Evolutionary conservation across 1,140 invertebrate genomes (phyloP), one percentile per base, ranked within the genome.

Genomic region (Meloidogyne floridensis): DNA sequence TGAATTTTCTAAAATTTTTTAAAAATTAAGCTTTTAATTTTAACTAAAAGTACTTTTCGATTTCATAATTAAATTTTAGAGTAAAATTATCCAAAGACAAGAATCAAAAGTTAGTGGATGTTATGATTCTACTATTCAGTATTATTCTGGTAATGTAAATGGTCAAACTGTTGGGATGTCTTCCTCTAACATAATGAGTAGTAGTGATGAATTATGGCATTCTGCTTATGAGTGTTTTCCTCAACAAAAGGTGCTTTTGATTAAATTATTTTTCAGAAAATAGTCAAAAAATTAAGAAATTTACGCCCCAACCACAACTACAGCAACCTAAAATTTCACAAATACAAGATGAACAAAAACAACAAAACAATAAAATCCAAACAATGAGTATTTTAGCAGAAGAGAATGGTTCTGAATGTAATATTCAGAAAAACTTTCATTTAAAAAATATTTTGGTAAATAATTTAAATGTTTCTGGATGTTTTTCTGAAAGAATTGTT

Each of bases 141-240:
- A 20, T 42, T 18, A 71, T 42, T 71, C 70, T 8, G 32, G 5
- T 8, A 6, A 6, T 42, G 3, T 10, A 76, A 15, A 20, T 65
- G 53, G 47, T n/a, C 20, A 79, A 47, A 42, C 6, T 65, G 20
- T n/a, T 43, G 47, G 51, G 47, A 69, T 47, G n/a, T 9, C 32
- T 59, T 20, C n/a, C 11, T 42, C 77, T n/a, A 3, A 65, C 9
- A 13, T 79, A 20, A 53, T 72, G 32, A 20, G 53, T 51, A 79
- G 77, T 72, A 79, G 65, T 71, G 77, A 72, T 65, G 77, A 79
- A n/a, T 69, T 71, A 72, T 79, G 77, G 77, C 77, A 79, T 54
- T 79, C 77, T 11, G 77, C 77, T 15, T 79, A 79, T 51, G 77
- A 79, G 18, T 79, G 15, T 71, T 47, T 79, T 43, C 77, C 77